phyloP scores from a whole-genome alignment of 2,888 invertebrate species.

The Torymus texanus region DNA sequence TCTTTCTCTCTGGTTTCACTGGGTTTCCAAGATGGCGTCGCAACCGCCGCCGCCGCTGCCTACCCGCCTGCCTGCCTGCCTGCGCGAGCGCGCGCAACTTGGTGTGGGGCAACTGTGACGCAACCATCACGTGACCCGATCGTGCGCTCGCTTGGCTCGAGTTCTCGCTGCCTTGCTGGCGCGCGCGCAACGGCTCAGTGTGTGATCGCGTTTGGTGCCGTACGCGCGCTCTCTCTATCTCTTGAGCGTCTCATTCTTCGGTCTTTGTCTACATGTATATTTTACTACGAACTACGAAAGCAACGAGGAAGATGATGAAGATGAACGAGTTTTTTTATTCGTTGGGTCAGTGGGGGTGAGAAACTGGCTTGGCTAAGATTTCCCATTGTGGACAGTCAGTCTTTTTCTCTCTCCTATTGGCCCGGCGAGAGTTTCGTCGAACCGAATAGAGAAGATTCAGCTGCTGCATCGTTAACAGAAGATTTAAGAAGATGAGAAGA shows the following conservation, averaged over 20 bases:
- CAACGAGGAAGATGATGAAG: conserved; percentile 43
- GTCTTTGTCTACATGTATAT: too few species aligned
- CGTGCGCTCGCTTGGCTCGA: conserved; percentile 71
- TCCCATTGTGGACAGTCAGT: conserved; percentile 78
- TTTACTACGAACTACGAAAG: conserved; percentile 16
- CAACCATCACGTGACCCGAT: conserved; percentile 74
- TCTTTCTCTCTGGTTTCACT: conserved; percentile 54
- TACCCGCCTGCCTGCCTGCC: conserved; percentile 36
- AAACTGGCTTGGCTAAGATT: conserved; percentile 80
- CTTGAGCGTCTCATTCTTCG: too few species aligned
- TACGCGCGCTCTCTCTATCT: too few species aligned
- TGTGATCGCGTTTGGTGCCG: conserved; percentile 64
- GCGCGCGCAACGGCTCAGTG: conserved; percentile 56
- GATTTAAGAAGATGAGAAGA: background rate
- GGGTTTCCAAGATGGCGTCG: conserved; percentile 69
- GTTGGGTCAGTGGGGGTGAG: conserved; percentile 80
- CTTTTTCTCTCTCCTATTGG: conserved; percentile 88
- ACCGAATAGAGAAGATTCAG: conserved; percentile 1
- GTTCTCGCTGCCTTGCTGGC: conserved; percentile 54
- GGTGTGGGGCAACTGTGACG: conserved; percentile 73
- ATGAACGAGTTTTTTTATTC: conserved; percentile 57
- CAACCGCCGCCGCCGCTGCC: conserved; percentile 1
- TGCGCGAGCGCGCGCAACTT: conserved; percentile 54
- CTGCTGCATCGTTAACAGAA: background rate
- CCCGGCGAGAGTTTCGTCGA: conserved; percentile 75